Conservation (phyloP, 1,140 invertebrate genomes). For the Saccostrea echinata region DNA sequence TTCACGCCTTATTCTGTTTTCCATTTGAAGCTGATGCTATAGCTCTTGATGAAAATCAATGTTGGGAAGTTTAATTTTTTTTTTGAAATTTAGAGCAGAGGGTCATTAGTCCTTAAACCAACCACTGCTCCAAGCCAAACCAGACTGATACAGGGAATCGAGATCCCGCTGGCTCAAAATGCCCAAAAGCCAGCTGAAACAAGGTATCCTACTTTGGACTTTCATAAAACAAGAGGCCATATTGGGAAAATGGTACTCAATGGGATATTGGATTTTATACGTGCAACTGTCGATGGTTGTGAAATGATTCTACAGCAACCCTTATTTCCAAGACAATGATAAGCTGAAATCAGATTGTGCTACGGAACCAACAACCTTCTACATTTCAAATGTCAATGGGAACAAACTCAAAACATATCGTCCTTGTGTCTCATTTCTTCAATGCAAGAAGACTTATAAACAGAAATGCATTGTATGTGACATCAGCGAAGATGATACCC, state of each 20-base stretch:
- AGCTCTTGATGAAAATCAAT: no score
- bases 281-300: neutral
- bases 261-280: slow-evolving; percentile 44
- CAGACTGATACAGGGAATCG: slow-evolving; percentile 36
- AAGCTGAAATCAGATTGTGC: neutral
- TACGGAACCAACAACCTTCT: neutral
- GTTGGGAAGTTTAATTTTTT: no score
- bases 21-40: no score
- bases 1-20: no score
- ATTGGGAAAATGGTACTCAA: neutral
- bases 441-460: no score
- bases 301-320: slow-evolving; percentile 9
- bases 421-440: neutral
- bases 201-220: neutral
- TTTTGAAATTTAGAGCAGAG: no score
- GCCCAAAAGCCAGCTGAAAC: slow-evolving; percentile 26
- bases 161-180: slow-evolving; percentile 6
- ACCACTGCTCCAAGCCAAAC: no score
- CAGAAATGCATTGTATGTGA: slow-evolving; percentile 26
- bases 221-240: neutral
- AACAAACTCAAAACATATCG: neutral
- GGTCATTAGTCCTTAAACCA: no score
- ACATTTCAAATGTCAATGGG: slow-evolving; percentile 31
- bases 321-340: neutral
- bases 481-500: slow-evolving; percentile 32